These are phyloP conservation scores for Denticeps clupeoides DNA, from an alignment of 2,797 vertebrate species.

Conservation along the genomic window DNA sequence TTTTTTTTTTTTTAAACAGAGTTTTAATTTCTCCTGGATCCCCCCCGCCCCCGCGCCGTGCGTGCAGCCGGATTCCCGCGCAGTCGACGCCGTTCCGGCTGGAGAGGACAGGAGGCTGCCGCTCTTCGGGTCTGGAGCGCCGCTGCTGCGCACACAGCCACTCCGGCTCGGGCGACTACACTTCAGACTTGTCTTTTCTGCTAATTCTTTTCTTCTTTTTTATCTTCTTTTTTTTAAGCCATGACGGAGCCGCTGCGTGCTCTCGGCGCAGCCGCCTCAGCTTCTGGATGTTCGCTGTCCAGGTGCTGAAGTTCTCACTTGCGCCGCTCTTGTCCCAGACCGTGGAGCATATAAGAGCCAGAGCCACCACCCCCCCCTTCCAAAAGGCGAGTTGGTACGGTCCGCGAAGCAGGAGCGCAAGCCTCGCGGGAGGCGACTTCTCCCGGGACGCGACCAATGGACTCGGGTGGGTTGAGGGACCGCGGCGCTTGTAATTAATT, in stretches of 20 bases:
- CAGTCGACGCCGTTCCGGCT: conserved; percentile 8
- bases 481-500: not conserved
- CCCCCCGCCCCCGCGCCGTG: too few relatives aligned
- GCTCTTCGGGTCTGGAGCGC: too few relatives aligned
- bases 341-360: conserved; percentile 16
- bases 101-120: too few relatives aligned
- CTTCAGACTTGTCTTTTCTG: too few relatives aligned
- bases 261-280: too few relatives aligned
- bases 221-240: conserved; percentile 26
- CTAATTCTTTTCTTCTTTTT: too few relatives aligned
- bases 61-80: conserved; percentile 16
- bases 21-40: too few relatives aligned
- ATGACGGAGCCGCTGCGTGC: conserved; percentile 4
- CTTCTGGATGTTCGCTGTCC: conserved; percentile 22
- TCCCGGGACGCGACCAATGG: conserved; percentile 13
- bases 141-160: too few relatives aligned
- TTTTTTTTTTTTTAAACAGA: too few relatives aligned
- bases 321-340: conserved; percentile 9
- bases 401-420: conserved; percentile 26
- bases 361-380: conserved; percentile 12
- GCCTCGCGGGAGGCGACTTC: conserved; percentile 28
- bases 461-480: not conserved
- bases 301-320: conserved; percentile 30
- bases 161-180: too few relatives aligned
- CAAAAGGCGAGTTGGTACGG: conserved; percentile 30